Evolutionary conservation across 1,140 invertebrate genomes (phyloP).

Genomic region (Drosophila auraria): DNA sequence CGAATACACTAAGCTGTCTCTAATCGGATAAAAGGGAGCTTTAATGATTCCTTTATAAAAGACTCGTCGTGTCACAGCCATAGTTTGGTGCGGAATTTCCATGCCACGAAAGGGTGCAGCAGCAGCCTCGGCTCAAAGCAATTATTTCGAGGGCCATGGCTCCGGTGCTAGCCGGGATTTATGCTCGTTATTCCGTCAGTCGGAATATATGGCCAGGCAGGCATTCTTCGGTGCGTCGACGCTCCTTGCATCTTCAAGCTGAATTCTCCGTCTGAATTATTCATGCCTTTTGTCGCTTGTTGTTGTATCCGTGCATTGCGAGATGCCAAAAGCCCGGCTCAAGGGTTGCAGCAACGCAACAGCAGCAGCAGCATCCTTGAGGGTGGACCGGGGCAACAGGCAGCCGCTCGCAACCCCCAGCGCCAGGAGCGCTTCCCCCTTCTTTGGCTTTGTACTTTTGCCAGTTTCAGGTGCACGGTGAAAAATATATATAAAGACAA

Average conservation of each 20-base stretch:
- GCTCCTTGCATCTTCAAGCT: constrained; percentile 51
- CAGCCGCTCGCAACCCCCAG: constrained; percentile 12
- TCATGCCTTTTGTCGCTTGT: constrained; percentile 63
- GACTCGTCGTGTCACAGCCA: constrained; percentile 14
- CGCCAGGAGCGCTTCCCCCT: background rate
- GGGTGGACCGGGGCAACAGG: constrained; percentile 65
- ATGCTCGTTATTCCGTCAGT: constrained; percentile 52
- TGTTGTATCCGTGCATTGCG: constrained; percentile 26
- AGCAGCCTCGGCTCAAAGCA: constrained; percentile 20
- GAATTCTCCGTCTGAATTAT: constrained; percentile 62
- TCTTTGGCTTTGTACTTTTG: constrained; percentile 62
- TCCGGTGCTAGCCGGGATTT: constrained; percentile 32
- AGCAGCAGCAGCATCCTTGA: constrained; percentile 49
- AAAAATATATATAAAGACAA: background rate
- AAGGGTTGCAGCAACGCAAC: constrained; percentile 35
- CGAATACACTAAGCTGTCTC: constrained; percentile 31
- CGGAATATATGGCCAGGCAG: constrained; percentile 3
- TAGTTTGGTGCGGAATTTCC: constrained; percentile 9
- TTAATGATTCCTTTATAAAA: constrained; percentile 14
- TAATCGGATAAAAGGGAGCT: constrained; percentile 24
- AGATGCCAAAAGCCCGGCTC: constrained; percentile 25
- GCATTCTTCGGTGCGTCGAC: constrained; percentile 21
- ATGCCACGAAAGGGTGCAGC: constrained; percentile 24
- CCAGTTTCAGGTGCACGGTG: constrained; percentile 34
- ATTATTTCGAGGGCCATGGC: constrained; percentile 44